Evolutionary conservation across 2,113 vertebrate genomes (phyloP).

Genomic region (Oceanodroma tethys): DNA sequence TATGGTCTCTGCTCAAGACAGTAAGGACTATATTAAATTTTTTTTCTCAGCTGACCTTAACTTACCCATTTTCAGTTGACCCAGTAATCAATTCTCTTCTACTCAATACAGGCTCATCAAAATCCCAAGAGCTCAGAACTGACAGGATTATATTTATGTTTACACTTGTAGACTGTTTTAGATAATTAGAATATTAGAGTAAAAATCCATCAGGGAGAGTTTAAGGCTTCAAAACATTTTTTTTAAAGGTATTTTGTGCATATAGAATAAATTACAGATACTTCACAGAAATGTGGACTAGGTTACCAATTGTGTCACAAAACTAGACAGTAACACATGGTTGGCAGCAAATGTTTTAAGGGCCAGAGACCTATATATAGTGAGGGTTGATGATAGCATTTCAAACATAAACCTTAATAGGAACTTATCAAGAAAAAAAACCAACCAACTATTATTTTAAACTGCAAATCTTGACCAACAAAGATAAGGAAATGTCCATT

Average conservation of each 20-base stretch:
- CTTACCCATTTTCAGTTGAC: background rate
- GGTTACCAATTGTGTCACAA: background rate
- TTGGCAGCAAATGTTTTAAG: background rate
- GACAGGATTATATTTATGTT: background rate
- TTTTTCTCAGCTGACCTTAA: background rate
- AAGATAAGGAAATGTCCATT: background rate
- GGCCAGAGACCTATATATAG: fast-evolving
- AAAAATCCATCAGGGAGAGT: background rate
- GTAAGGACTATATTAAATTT: fast-evolving
- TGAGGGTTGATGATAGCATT: background rate
- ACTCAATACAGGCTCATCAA: background rate
- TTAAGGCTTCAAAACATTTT: background rate
- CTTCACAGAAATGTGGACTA: background rate
- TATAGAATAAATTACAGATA: background rate
- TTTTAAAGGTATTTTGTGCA: background rate
- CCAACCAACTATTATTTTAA: background rate
- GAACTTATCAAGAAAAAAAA: background rate
- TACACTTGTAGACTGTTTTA: background rate
- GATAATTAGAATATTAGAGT: background rate
- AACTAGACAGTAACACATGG: background rate
- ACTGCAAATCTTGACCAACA: background rate
- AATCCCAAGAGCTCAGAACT: background rate
- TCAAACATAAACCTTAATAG: background rate
- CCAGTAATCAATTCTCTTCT: background rate
- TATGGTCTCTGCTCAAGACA: background rate